A percentile compares a stretch with the other conserved stretches of the same genome.
Evolutionary conservation across 2,113 vertebrate species (phyloP).

Genomic region (Nesogale talazaci): DNA sequence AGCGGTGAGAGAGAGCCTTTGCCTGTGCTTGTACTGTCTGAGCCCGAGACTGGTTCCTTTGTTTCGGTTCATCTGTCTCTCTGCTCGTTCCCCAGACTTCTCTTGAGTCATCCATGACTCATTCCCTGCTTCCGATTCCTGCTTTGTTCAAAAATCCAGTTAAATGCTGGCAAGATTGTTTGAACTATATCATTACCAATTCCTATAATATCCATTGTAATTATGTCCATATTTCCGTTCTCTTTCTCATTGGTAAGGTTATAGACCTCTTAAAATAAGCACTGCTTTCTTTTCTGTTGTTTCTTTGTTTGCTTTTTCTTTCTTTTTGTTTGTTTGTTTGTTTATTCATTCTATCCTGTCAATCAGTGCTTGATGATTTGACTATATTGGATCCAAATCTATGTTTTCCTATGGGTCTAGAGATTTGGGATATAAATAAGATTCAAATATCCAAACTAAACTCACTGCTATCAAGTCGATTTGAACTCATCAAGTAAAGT

Average conservation of each 20-base stretch:
- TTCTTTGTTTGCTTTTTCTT: not conserved
- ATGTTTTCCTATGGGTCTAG: not conserved
- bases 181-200: not conserved
- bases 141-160: not conserved
- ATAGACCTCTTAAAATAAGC: constrained; percentile 10
- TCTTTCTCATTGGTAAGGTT: not conserved
- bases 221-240: not conserved
- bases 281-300: not conserved
- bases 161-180: not conserved
- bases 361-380: not conserved
- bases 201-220: not conserved
- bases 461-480: no score
- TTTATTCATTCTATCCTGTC: not conserved
- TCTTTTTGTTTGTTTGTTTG: not conserved
- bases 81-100: constrained; percentile 11
- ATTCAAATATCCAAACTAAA: not conserved
- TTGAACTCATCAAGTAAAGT: no score
- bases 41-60: not conserved
- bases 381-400: not conserved
- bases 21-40: not conserved
- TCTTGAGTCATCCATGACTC: not conserved
- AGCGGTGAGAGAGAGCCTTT: not conserved
- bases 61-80: not conserved
- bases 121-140: not conserved
- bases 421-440: not conserved